These are phyloP conservation scores for Craniophora ligustri DNA, from an alignment of 2,888 invertebrate species.

Conservation along the genomic window DNA sequence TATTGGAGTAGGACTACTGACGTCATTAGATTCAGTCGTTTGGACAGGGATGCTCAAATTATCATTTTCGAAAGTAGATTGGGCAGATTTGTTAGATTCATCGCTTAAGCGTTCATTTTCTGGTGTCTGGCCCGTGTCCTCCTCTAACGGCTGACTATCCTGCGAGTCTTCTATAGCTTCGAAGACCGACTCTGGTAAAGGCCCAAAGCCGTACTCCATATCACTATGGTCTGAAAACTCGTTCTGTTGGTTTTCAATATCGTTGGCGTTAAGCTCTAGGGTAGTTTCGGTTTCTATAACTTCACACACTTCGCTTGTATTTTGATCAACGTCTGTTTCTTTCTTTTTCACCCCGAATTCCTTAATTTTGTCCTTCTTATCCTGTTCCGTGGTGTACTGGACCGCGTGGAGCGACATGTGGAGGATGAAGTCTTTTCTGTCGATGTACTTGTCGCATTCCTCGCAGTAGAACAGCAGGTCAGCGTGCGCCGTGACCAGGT, in stretches of 20 bases:
- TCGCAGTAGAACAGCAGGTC: slow-evolving; percentile 77
- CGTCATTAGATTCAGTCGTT: neutral
- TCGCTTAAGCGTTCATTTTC: slow-evolving; percentile 5
- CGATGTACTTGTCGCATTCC: slow-evolving; percentile 73
- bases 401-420: slow-evolving; percentile 78
- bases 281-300: neutral
- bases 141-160: slow-evolving; percentile 49
- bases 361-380: slow-evolving; percentile 6
- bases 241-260: slow-evolving; percentile 32
- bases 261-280: neutral
- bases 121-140: slow-evolving; percentile 4
- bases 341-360: slow-evolving; percentile 10
- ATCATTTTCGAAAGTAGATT: neutral
- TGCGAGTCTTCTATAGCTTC: slow-evolving; percentile 73
- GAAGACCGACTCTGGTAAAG: slow-evolving; percentile 72
- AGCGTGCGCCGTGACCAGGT: slow-evolving; percentile 68
- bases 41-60: neutral
- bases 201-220: slow-evolving; percentile 64
- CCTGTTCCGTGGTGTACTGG: slow-evolving; percentile 40
- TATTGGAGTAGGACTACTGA: neutral
- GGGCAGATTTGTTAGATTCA: neutral
- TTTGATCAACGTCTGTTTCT: slow-evolving; percentile 1
- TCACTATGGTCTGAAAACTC: slow-evolving; percentile 73
- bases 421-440: slow-evolving; percentile 66
- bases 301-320: neutral